Conservation (phyloP, 2,113 vertebrate species). For the Neodontobutis hainanensis region DNA sequence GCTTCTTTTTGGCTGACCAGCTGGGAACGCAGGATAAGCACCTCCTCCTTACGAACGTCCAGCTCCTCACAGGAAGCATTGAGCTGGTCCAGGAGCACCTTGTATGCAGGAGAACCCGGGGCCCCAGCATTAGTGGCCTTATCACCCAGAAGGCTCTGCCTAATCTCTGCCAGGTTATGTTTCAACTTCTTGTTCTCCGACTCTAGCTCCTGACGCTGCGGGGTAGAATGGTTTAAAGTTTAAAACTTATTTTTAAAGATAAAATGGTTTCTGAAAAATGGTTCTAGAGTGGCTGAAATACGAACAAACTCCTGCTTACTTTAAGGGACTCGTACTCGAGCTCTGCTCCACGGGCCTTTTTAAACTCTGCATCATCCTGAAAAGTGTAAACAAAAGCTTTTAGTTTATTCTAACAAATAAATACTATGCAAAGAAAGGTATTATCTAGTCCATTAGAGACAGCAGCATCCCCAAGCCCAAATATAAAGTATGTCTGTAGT, state of each 20-base stretch:
- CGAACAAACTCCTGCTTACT: slow-evolving; percentile 72
- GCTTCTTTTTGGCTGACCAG: slow-evolving; percentile 97
- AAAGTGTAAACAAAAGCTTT: slow-evolving; percentile 6
- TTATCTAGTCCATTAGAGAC: too few species aligned
- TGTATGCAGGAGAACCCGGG: slow-evolving; percentile 89
- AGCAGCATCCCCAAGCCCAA: too few species aligned
- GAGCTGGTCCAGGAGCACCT: slow-evolving; percentile 93
- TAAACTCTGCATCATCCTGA: slow-evolving; percentile 89
- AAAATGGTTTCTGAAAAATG: background rate
- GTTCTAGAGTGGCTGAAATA: background rate
- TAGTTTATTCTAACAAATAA: too few species aligned
- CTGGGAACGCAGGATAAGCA: slow-evolving; percentile 96
- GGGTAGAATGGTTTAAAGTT: background rate
- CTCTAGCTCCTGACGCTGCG: slow-evolving; percentile 95
- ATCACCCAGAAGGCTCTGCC: slow-evolving; percentile 86
- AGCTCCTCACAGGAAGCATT: slow-evolving; percentile 93
- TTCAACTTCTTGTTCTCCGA: slow-evolving; percentile 98
- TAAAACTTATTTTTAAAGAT: background rate
- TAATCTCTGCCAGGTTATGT: slow-evolving; percentile 90
- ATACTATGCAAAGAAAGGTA: too few species aligned
- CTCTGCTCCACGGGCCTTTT: slow-evolving; percentile 91
- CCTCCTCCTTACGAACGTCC: slow-evolving; percentile 97
- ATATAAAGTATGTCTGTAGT: too few species aligned
- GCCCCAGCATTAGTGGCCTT: slow-evolving; percentile 81
- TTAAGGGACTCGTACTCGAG: slow-evolving; percentile 97